Conservation (phyloP, 2,797 vertebrate genomes). For the Phataginus tricuspis region DNA sequence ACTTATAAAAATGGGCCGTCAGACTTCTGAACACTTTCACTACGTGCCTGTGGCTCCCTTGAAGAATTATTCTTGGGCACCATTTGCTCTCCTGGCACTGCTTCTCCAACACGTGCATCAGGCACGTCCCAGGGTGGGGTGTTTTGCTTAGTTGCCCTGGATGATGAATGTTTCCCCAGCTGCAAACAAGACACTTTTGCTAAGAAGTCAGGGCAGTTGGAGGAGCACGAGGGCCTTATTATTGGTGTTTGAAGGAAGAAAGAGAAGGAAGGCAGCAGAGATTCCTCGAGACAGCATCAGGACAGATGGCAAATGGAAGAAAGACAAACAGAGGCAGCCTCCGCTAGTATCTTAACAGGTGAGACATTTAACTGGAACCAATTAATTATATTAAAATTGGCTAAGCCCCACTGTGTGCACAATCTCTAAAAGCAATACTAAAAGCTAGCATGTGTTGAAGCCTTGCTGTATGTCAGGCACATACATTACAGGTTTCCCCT, state of each 20-base stretch:
- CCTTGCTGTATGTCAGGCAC: not conserved
- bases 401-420: not conserved
- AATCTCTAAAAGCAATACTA: not conserved
- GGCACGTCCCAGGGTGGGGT: not conserved
- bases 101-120: not conserved
- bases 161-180: slow-evolving; percentile 31
- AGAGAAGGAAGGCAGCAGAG: not conserved
- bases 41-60: not conserved
- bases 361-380: not conserved
- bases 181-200: slow-evolving; percentile 53
- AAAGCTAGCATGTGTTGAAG: rapidly evolving
- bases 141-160: slow-evolving; percentile 44
- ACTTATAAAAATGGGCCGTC: slow-evolving; percentile 27
- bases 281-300: not conserved
- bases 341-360: not conserved
- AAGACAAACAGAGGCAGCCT: not conserved
- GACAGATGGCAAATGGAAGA: not conserved
- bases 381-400: slow-evolving; percentile 27
- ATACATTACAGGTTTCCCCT: not conserved
- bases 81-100: not conserved
- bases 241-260: not conserved
- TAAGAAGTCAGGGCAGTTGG: not conserved
- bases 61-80: slow-evolving; percentile 49
- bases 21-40: not conserved
- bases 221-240: not conserved